A percentile compares a stretch with the other conserved stretches of the same genome.
phyloP scores from a whole-genome alignment of 2,888 invertebrate species.

The Campoletis raptor region DNA sequence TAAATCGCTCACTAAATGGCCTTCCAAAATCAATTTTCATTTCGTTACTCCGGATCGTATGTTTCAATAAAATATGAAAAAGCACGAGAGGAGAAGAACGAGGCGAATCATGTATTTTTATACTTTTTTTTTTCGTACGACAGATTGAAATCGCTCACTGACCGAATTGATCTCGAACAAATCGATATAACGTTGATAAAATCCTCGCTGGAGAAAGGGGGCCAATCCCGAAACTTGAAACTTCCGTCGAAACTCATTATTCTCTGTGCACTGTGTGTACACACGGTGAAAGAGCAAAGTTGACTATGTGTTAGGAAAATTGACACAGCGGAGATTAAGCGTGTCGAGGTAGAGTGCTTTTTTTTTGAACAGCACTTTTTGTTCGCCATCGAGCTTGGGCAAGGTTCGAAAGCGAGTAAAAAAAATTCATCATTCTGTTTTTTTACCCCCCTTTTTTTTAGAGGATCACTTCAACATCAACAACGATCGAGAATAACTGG shows the following conservation, averaged over 20 bases:
- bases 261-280: slow-evolving; percentile 21
- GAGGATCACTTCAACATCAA: not conserved
- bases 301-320: slow-evolving; percentile 17
- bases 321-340: slow-evolving; percentile 45
- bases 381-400: slow-evolving; percentile 1
- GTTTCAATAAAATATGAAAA: slow-evolving; percentile 37
- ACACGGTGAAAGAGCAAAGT: slow-evolving; percentile 13
- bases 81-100: not conserved
- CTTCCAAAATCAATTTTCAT: slow-evolving; percentile 29
- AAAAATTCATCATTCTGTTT: slow-evolving; percentile 7
- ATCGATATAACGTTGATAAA: slow-evolving; percentile 51
- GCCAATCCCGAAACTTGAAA: slow-evolving; percentile 46
- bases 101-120: not conserved
- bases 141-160: slow-evolving; percentile 24
- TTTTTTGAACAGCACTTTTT: slow-evolving; percentile 25
- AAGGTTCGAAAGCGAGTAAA: slow-evolving; percentile 16
- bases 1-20: slow-evolving; percentile 24
- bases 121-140: slow-evolving; percentile 13
- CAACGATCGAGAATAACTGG: slow-evolving; percentile 41
- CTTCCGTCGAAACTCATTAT: slow-evolving; percentile 42
- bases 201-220: slow-evolving; percentile 3
- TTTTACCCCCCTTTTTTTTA: not conserved
- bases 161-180: slow-evolving; percentile 19
- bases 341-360: slow-evolving; percentile 42
- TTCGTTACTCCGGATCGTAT: not conserved